phyloP scores from a whole-genome alignment of 2,113 vertebrate species.

The Zapus hudsonius region DNA sequence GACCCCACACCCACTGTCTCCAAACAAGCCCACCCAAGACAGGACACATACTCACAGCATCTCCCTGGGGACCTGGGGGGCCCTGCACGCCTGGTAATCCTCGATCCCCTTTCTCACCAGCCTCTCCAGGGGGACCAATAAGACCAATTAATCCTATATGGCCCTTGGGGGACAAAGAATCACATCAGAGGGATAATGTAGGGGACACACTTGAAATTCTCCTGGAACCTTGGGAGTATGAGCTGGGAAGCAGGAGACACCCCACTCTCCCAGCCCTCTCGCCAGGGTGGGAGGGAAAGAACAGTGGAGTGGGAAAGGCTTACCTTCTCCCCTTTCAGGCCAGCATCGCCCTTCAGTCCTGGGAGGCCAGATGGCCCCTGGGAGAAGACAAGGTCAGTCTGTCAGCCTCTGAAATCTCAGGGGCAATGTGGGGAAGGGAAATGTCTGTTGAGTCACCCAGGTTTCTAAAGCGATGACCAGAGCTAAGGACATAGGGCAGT shows the following conservation, averaged over 20 bases:
- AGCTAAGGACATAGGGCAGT: no score
- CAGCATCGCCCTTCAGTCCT: constrained; percentile 93
- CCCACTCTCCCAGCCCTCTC: background rate
- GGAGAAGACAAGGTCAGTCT: background rate
- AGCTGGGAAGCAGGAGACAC: background rate
- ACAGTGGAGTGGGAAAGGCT: background rate
- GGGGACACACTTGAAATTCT: background rate
- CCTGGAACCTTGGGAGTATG: background rate
- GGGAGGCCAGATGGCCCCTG: constrained; percentile 93
- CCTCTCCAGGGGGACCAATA: constrained; percentile 92
- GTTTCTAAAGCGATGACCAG: background rate
- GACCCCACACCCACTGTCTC: background rate
- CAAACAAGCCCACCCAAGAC: background rate
- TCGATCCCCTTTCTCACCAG: constrained; percentile 95
- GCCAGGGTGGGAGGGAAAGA: background rate
- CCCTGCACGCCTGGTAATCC: constrained; percentile 93
- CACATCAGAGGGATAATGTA: rapidly evolving
- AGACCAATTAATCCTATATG: constrained; percentile 93
- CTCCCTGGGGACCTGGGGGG: constrained; percentile 90
- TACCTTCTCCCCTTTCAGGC: constrained; percentile 94
- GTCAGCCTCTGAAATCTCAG: background rate
- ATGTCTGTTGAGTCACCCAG: background rate
- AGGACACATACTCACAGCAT: constrained; percentile 85
- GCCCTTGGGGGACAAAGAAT: constrained; percentile 85
- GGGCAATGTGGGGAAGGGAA: background rate